Percentiles rank a stretch among this genome's conserved stretches.
phyloP scores from a whole-genome alignment of 2,888 invertebrate genomes.

The Xanthia icteritia region DNA sequence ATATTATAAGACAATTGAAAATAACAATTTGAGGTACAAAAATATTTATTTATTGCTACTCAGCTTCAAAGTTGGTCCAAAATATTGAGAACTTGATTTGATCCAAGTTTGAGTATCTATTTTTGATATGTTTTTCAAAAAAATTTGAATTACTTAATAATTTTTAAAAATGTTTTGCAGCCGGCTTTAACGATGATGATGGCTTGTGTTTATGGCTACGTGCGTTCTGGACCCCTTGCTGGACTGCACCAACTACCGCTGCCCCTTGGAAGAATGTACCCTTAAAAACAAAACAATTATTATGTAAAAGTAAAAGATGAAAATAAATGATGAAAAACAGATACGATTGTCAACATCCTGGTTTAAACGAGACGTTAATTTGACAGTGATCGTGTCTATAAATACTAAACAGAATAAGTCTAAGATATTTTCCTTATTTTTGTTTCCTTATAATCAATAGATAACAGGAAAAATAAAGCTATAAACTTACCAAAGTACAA shows the following conservation, averaged over 20 bases:
- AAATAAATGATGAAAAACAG: background rate
- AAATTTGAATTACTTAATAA: background rate
- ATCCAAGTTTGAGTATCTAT: background rate
- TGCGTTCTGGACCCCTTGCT: conserved; percentile 70
- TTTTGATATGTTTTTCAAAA: background rate
- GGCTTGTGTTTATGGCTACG: conserved; percentile 67
- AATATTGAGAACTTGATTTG: background rate
- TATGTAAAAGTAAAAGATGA: background rate
- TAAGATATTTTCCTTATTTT: conserved; percentile 26
- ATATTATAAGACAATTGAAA: background rate
- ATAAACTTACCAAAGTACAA: background rate
- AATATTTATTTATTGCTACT: conserved; percentile 14
- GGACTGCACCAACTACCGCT: conserved; percentile 71
- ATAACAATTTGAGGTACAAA: background rate
- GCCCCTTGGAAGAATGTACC: conserved; percentile 74
- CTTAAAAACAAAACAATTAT: conserved; percentile 62
- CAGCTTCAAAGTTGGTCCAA: background rate
- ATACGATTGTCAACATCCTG: background rate
- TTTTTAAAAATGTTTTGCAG: conserved; percentile 24
- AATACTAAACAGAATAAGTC: background rate
- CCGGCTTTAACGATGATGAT: conserved; percentile 21
- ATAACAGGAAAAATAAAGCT: conserved; percentile 25
- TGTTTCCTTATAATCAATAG: conserved; percentile 1
- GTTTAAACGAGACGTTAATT: background rate
- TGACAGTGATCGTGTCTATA: background rate